A percentile compares a stretch with the other conserved stretches of the same genome.
These are phyloP conservation scores for Morpho helenor DNA, from an alignment of 2,888 invertebrate genomes.

Conservation along the genomic window DNA sequence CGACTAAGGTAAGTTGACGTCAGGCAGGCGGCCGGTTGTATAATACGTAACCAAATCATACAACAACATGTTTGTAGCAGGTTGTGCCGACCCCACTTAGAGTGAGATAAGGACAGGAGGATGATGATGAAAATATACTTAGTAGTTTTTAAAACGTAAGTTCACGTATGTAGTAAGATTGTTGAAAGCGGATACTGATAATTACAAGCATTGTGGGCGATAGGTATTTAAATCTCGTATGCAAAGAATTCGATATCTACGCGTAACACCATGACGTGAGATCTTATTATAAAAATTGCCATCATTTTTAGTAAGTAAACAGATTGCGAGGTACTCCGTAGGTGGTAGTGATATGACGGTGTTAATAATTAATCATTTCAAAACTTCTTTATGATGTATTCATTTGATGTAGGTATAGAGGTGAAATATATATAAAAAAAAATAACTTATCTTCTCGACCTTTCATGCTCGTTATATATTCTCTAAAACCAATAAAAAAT, in stretches of 20 bases:
- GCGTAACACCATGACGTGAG: slow-evolving; percentile 9
- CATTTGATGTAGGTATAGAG: neutral
- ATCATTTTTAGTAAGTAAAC: slow-evolving; percentile 9
- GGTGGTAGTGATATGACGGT: neutral
- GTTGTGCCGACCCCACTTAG: no score
- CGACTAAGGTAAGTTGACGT: no score
- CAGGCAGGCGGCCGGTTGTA: no score
- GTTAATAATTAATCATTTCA: neutral
- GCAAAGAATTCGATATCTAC: slow-evolving; percentile 3
- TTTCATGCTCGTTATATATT: no score
- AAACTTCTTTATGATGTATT: neutral
- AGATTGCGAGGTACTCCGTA: neutral
- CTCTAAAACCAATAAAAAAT: no score
- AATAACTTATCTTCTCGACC: no score
- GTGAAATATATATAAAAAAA: no score
- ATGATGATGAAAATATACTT: no score
- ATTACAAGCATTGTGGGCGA: slow-evolving; percentile 8
- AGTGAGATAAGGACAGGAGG: no score
- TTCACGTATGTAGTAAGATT: neutral
- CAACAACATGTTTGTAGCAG: no score
- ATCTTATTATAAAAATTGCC: slow-evolving; percentile 9
- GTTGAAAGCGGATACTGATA: neutral
- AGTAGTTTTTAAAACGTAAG: no score
- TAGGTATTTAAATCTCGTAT: slow-evolving; percentile 7
- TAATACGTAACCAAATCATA: no score